These are phyloP conservation scores for Opisthocomus hoazin DNA, from an alignment of 2,113 vertebrate genomes.

Conservation along the genomic window DNA sequence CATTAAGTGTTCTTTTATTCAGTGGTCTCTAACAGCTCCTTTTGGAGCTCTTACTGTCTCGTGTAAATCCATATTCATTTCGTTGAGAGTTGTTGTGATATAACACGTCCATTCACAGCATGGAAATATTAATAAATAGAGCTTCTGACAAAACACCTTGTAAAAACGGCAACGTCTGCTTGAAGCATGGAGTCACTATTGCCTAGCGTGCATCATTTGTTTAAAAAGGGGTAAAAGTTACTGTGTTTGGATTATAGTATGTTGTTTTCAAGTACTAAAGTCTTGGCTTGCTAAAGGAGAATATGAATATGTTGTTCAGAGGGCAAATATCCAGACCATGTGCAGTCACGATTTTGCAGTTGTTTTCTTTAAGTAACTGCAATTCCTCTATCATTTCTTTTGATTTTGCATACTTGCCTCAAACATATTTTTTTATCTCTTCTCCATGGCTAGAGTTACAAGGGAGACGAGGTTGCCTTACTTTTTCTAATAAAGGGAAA, in stretches of 20 bases:
- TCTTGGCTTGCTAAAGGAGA: background rate
- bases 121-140: constrained; percentile 1
- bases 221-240: background rate
- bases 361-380: background rate
- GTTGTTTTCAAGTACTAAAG: background rate
- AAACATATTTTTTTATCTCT: background rate
- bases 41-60: constrained; percentile 15
- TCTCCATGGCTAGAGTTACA: background rate
- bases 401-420: background rate
- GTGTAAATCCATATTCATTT: background rate
- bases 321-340: background rate
- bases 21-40: background rate
- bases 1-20: constrained; percentile 16
- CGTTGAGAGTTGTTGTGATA: background rate
- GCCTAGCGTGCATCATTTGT: background rate
- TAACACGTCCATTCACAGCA: background rate
- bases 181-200: background rate
- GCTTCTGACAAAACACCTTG: background rate
- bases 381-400: background rate
- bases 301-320: background rate
- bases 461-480: background rate
- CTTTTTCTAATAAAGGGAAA: background rate
- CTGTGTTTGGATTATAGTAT: background rate
- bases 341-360: background rate
- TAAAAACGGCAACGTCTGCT: background rate